A percentile compares a stretch with the other conserved stretches of the same genome.
These are phyloP conservation scores for Drosophila nikananu DNA, from an alignment of 1,140 invertebrate genomes.

Conservation along the genomic window DNA sequence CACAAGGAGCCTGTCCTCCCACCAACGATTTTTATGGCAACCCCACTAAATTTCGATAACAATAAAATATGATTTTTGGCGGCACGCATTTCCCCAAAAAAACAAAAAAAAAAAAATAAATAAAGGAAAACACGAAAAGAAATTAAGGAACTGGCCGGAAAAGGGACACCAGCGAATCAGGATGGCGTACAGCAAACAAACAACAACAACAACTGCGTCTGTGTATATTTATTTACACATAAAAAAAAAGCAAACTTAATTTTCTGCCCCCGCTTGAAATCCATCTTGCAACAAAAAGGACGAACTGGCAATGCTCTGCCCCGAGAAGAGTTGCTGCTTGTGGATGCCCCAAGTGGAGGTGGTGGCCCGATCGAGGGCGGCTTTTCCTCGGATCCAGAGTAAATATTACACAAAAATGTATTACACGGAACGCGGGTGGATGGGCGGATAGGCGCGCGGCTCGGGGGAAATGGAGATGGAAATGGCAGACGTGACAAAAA, in stretches of 20 bases:
- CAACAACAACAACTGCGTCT: conserved; percentile 26
- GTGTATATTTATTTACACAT: conserved; percentile 4
- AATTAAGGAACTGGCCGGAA: conserved; percentile 71
- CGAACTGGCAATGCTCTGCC: conserved; percentile 30
- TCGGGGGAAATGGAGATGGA: conserved; percentile 3
- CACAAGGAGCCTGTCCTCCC: background rate
- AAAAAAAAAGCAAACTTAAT: conserved; percentile 10
- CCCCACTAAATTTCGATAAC: conserved; percentile 75
- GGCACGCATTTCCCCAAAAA: background rate
- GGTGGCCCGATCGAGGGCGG: conserved; percentile 23
- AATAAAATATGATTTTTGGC: conserved; percentile 82
- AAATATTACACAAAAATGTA: conserved; percentile 84
- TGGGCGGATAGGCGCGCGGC: too few species aligned
- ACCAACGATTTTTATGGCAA: conserved; percentile 56
- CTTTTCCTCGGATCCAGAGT: conserved; percentile 57
- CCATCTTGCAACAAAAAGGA: background rate
- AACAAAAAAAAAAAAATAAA: conserved; percentile 4
- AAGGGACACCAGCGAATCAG: conserved; percentile 38
- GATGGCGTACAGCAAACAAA: conserved; percentile 29
- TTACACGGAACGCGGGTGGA: conserved; percentile 42
- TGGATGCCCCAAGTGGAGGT: conserved; percentile 48
- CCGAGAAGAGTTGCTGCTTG: background rate
- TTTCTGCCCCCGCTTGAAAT: background rate
- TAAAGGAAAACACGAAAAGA: conserved; percentile 65
- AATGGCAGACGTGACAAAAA: conserved; percentile 82